Evolutionary conservation across 2,113 vertebrate genomes (phyloP), one percentile per base, ranked within the genome.

Genomic region (Dicrurus megarhynchus): DNA sequence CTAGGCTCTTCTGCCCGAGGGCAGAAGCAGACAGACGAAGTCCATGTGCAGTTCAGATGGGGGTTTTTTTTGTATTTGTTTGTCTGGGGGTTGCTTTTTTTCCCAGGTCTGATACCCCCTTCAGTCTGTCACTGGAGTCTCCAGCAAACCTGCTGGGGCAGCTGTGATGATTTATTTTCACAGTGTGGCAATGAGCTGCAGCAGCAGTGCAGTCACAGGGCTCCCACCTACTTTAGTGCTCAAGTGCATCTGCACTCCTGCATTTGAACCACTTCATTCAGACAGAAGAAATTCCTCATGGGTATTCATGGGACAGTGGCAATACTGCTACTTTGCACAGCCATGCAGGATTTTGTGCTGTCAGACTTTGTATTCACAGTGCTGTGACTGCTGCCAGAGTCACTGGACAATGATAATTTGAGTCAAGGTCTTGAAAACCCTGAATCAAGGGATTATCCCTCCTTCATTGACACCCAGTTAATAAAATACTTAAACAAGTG

Each of bases 401-500:
- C 30, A 55, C 7, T 63, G 39, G 55, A 47, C 57, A 39, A 50
- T 73, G 46, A 86, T 23, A 59, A 81, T 86, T 64, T 87, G 30
- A 63, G 16, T 47, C 64, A 87, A 84, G 24, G 22, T 84, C 35
- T n/a, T 3, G 4, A 90, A 88, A 92, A 41, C 61, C 50, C 44
- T 82, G 59, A 87, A 75, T 84, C 61, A 81, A 84, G 53, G 69
- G 68, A 73, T 82, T 87, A 64, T 68, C 70, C 33, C 49, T 49
- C 42, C 15, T 12, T 14, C 39, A 69, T 3, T 79, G 69, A 95
- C 26, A 39, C 13, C 4, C 35, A 7, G 20, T 70, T 96, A 95
- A 92, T 88, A 77, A 93, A 95, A 61, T 76, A 76, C 49, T 84
- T 89, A 89, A 97, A 94, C 73, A 96, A 92, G 70, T 56, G 53